Conservation (phyloP, 2,888 invertebrate genomes). For the Apamea epomidion region DNA sequence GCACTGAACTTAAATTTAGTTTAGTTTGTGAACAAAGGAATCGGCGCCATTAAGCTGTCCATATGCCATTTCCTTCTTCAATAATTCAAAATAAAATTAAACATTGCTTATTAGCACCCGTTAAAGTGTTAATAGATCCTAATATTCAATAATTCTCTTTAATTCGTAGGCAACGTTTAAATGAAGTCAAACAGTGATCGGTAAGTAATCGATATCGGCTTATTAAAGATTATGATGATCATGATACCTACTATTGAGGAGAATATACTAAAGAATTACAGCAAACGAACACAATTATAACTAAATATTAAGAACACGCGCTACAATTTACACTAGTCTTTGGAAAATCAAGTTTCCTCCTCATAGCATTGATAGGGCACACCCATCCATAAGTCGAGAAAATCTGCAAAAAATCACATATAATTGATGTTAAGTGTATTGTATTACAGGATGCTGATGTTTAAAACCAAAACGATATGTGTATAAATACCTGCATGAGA, state of each 20-base stretch:
- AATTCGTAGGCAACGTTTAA: not conserved
- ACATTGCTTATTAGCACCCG: not conserved
- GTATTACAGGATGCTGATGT: slow-evolving; percentile 74
- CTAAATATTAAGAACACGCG: slow-evolving; percentile 23
- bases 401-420: slow-evolving; percentile 69
- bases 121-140: slow-evolving; percentile 10
- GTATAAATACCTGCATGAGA: slow-evolving; percentile 79
- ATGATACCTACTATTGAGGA: not conserved
- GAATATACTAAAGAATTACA: slow-evolving; percentile 6
- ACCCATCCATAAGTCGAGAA: slow-evolving; percentile 72
- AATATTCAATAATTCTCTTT: slow-evolving; percentile 18
- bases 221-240: too few relatives aligned
- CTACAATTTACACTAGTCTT: slow-evolving; percentile 42
- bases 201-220: slow-evolving; percentile 2
- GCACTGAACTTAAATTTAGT: too few relatives aligned
- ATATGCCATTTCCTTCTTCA: slow-evolving; percentile 15
- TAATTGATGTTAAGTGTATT: slow-evolving; percentile 71
- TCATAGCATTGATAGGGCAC: slow-evolving; percentile 63
- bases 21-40: too few relatives aligned
- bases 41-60: not conserved
- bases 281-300: not conserved
- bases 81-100: slow-evolving; percentile 12
- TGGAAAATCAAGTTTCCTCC: slow-evolving; percentile 65
- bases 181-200: not conserved
- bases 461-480: slow-evolving; percentile 75